Base-by-base conservation (phyloP, 2,888 invertebrate genomes). In the Platerodrilus igneus region DNA sequence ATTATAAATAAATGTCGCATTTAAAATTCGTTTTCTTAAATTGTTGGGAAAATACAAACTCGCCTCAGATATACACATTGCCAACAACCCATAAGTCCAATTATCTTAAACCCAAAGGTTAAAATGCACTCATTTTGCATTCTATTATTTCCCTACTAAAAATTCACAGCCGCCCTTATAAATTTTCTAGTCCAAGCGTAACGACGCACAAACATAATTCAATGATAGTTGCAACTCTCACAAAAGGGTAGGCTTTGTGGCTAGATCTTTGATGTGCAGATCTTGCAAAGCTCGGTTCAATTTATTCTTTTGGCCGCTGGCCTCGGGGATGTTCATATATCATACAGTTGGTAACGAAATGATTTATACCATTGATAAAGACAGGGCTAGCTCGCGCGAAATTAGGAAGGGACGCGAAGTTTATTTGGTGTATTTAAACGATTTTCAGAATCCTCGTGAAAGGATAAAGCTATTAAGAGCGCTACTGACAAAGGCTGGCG, bases 161-260 rank as follows among this genome's bases (percentile, higher is more conserved):
- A n/a, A n/a, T n/a, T n/a, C n/a, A n/a, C n/a, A n/a, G n/a, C n/a
- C n/a, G n/a, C n/a, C n/a, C n/a, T n/a, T n/a, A n/a, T n/a, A n/a
- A n/a, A n/a, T n/a, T n/a, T n/a, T n/a, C n/a, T n/a, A n/a, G n/a
- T n/a, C n/a, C n/a, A n/a, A n/a, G n/a, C n/a, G n/a, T n/a, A n/a
- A n/a, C n/a, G n/a, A n/a, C n/a, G n/a, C n/a, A n/a, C n/a, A n/a
- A n/a, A n/a, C n/a, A n/a, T n/a, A n/a, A n/a, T n/a, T n/a, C n/a
- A n/a, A n/a, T n/a, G n/a, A n/a, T n/a, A n/a, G n/a, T n/a, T n/a
- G n/a, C n/a, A n/a, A n/a, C n/a, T n/a, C 38, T 32, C 39, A 50
- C 48, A 50, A 50, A 50, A 48, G 50, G 38, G 43, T n/a, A n/a
- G 40, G 51, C 51, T 50, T 51, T 51, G 46, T 41, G 46, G 36